phyloP scores from a whole-genome alignment of 1,140 invertebrate species.

The Magallana ariakensis region DNA sequence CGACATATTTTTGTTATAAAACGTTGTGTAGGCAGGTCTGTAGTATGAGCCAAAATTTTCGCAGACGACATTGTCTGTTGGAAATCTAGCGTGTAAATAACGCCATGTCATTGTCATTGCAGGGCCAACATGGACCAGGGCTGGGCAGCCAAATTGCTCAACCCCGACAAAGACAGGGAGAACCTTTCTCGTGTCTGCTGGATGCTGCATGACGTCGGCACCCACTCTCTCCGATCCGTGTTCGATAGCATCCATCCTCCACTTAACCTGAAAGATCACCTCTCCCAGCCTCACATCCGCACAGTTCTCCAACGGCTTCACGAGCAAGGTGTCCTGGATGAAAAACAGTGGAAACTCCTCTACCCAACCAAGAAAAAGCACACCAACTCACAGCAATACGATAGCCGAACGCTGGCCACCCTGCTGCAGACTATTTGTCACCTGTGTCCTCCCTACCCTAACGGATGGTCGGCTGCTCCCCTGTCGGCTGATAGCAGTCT shows the following conservation, averaged over 20 bases:
- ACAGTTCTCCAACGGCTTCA: constrained; percentile 64
- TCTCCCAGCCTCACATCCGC: constrained; percentile 67
- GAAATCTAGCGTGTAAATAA: background rate
- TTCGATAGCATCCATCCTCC: constrained; percentile 75
- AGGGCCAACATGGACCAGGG: constrained; percentile 66
- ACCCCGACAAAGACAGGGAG: constrained; percentile 67
- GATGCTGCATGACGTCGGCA: constrained; percentile 71
- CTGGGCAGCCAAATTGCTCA: constrained; percentile 59
- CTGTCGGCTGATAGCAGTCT: constrained; percentile 68
- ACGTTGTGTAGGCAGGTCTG: background rate
- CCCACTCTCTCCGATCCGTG: constrained; percentile 61
- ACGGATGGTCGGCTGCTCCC: constrained; percentile 71
- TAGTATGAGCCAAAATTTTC: background rate
- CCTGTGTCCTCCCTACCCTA: constrained; percentile 73
- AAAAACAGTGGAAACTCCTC: constrained; percentile 70
- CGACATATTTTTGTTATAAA: background rate
- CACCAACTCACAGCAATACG: constrained; percentile 66
- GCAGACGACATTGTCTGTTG: background rate
- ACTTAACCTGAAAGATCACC: constrained; percentile 66
- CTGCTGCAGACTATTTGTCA: constrained; percentile 74
- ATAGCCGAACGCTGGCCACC: constrained; percentile 63
- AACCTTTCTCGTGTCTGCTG: constrained; percentile 70
- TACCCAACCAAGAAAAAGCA: constrained; percentile 69
- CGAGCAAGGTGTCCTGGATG: constrained; percentile 61
- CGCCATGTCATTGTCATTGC: constrained; percentile 29